phyloP scores from a whole-genome alignment of 2,888 invertebrate species.

The Psylliodes chrysocephalus region DNA sequence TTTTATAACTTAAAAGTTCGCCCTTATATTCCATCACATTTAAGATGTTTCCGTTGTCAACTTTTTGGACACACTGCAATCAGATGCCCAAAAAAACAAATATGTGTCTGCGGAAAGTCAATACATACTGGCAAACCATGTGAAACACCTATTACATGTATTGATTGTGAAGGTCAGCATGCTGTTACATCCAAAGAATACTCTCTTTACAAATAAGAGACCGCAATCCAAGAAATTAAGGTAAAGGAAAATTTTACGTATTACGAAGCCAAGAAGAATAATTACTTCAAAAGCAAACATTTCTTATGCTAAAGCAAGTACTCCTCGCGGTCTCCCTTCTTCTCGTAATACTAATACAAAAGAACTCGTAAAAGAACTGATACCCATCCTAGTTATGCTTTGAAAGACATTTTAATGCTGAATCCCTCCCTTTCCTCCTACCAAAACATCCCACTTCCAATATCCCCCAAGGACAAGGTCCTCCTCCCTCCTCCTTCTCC shows the following conservation, averaged over 20 bases:
- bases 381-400: background rate
- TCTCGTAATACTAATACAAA: background rate
- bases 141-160: constrained; percentile 14
- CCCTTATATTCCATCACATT: no score
- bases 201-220: constrained; percentile 34
- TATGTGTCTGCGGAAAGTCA: no score
- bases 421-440: background rate
- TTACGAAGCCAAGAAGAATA: constrained; percentile 9
- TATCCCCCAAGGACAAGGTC: background rate
- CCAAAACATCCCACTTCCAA: no score
- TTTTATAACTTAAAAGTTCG: no score
- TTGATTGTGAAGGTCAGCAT: constrained; percentile 33
- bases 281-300: background rate
- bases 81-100: no score
- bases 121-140: no score
- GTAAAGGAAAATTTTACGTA: no score
- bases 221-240: constrained; percentile 7
- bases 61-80: no score
- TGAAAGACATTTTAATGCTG: background rate
- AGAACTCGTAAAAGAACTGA: constrained; percentile 2
- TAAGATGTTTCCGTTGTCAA: no score
- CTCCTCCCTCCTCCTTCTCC: no score
- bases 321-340: no score
- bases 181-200: constrained; percentile 32
- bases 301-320: background rate